Percentiles rank a stretch among this genome's conserved stretches.
These are phyloP conservation scores for Cryptoprocta ferox DNA, from an alignment of 2,797 vertebrate genomes.

Conservation along the genomic window DNA sequence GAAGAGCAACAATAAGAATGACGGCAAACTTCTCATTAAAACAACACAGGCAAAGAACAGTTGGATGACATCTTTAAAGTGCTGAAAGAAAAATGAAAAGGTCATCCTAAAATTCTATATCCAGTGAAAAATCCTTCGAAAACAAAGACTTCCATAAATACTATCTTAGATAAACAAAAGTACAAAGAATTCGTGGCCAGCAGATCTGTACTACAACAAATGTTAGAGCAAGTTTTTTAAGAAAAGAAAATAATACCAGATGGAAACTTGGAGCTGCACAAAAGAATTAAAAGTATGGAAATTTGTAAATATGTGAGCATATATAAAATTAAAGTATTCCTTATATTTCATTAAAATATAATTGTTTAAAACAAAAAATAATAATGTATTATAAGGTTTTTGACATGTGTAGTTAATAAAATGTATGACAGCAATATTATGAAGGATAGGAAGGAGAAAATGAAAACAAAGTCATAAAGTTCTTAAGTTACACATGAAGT, in stretches of 20 bases:
- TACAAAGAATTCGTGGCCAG: background rate
- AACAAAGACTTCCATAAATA: background rate
- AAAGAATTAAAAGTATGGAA: constrained; percentile 18
- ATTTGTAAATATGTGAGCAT: background rate
- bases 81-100: background rate
- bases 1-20: background rate
- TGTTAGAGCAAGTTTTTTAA: background rate
- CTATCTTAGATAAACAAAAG: background rate
- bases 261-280: background rate
- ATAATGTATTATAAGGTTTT: background rate
- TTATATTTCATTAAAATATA: constrained; percentile 44
- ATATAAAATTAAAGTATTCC: background rate
- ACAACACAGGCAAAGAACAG: background rate
- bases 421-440: background rate
- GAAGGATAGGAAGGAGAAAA: background rate
- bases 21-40: background rate
- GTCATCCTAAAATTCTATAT: background rate
- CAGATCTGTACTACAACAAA: background rate
- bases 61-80: background rate
- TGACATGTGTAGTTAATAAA: background rate
- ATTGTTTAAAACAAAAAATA: background rate
- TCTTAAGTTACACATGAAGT: background rate
- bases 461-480: background rate
- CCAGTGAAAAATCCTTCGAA: background rate
- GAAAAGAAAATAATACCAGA: background rate